phyloP scores from a whole-genome alignment of 1,140 invertebrate species.

The Chlorops oryzae region DNA sequence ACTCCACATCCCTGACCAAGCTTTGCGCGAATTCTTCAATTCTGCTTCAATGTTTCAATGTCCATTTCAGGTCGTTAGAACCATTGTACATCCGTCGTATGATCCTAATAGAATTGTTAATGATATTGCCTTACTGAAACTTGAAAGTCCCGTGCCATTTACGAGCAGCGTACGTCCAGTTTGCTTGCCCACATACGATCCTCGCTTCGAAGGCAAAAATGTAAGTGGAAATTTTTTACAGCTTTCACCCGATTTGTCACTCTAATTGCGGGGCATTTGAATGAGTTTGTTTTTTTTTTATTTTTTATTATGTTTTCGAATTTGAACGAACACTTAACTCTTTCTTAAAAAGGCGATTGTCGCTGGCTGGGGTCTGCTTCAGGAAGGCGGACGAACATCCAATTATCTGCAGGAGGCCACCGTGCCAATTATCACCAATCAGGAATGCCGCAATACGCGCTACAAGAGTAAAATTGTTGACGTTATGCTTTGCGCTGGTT shows the following conservation, averaged over 20 bases:
- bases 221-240: too few species aligned
- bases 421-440: constrained; percentile 82
- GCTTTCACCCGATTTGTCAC: too few species aligned
- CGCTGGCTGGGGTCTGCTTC: constrained; percentile 82
- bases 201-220: constrained; percentile 39
- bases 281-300: too few species aligned
- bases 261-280: too few species aligned
- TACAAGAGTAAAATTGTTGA: constrained; percentile 87
- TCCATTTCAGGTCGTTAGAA: constrained; percentile 20
- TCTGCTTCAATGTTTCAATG: neutral
- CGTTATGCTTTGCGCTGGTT: constrained; percentile 85
- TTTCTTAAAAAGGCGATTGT: constrained; percentile 62
- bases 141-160: constrained; percentile 61
- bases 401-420: constrained; percentile 74
- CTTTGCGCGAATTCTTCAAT: too few species aligned
- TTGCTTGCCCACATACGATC: constrained; percentile 61
- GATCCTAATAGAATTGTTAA: constrained; percentile 55
- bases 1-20: too few species aligned
- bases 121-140: constrained; percentile 65
- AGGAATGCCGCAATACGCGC: constrained; percentile 71
- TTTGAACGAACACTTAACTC: too few species aligned
- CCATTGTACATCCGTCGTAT: constrained; percentile 33
- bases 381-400: constrained; percentile 76
- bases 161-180: constrained; percentile 80
- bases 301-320: too few species aligned